phyloP scores from a whole-genome alignment of 2,113 vertebrate species.

The Phoxinus phoxinus region DNA sequence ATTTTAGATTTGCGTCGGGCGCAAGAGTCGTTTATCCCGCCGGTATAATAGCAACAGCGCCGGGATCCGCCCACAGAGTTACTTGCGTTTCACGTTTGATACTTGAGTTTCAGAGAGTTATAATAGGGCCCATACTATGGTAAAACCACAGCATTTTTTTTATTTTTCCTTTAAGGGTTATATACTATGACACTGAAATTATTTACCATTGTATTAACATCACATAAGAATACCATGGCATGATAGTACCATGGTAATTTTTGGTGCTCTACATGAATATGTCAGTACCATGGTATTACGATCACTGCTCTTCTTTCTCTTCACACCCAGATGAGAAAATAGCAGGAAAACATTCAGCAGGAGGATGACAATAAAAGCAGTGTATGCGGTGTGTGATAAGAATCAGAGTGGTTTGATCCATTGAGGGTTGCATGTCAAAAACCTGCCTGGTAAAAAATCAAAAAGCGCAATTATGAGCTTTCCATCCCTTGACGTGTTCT shows the following conservation, averaged over 20 bases:
- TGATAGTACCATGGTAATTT: not conserved
- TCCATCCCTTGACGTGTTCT: constrained; percentile 43
- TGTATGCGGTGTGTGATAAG: constrained; percentile 68
- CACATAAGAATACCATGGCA: not conserved
- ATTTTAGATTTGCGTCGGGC: no score
- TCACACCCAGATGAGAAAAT: constrained; percentile 56
- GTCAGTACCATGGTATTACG: not conserved
- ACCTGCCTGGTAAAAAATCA: constrained; percentile 54
- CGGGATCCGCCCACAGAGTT: no score
- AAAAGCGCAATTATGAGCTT: constrained; percentile 24
- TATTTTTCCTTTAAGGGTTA: not conserved
- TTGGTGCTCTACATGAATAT: constrained; percentile 17
- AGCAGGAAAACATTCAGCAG: constrained; percentile 3
- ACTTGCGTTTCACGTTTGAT: no score
- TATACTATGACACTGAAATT: not conserved
- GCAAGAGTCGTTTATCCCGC: no score
- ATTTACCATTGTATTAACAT: not conserved
- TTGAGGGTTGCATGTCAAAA: constrained; percentile 71
- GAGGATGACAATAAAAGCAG: constrained; percentile 36
- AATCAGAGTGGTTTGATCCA: constrained; percentile 75
- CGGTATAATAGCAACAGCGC: no score
- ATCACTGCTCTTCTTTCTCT: not conserved
- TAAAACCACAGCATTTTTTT: no score
- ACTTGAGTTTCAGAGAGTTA: no score
- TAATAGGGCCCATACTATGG: no score